Evolutionary conservation across 2,797 vertebrate genomes (phyloP).

Genomic region (Trichosurus vulpecula): DNA sequence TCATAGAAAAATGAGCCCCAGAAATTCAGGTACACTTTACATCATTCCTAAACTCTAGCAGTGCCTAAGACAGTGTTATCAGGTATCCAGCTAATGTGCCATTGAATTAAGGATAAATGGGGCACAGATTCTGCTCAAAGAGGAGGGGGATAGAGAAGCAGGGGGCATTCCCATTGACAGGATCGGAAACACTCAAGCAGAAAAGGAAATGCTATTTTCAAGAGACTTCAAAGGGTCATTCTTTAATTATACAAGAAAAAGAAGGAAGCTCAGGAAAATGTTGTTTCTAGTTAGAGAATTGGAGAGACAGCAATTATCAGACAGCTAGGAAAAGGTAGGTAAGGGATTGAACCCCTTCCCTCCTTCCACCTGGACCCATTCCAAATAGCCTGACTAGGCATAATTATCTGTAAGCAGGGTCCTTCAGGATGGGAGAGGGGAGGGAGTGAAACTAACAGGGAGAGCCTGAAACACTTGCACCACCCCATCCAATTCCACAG

Average conservation of each 20-base stretch:
- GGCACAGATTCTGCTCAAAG: conserved; percentile 27
- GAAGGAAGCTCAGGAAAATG: conserved; percentile 59
- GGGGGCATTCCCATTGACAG: conserved; percentile 54
- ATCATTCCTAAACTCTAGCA: background rate
- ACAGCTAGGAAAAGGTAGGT: background rate
- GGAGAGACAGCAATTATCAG: conserved; percentile 55
- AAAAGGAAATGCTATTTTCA: conserved; percentile 57
- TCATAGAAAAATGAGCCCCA: background rate
- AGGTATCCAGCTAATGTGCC: background rate
- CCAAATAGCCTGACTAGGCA: background rate
- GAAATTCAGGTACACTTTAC: conserved; percentile 34
- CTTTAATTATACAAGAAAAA: conserved; percentile 80
- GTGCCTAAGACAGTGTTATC: background rate
- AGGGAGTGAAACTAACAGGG: background rate
- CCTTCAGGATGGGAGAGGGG: fast-evolving
- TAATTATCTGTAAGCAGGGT: background rate
- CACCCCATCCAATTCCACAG: background rate
- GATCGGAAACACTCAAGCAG: conserved; percentile 68
- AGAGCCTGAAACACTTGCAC: background rate
- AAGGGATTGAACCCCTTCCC: background rate
- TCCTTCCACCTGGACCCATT: background rate
- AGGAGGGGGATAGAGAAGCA: conserved; percentile 16
- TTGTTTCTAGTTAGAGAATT: conserved; percentile 55
- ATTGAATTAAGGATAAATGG: conserved; percentile 29
- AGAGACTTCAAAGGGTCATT: conserved; percentile 76